Base-by-base conservation (phyloP, 2,888 invertebrate species). In the Cephus pulcher region DNA sequence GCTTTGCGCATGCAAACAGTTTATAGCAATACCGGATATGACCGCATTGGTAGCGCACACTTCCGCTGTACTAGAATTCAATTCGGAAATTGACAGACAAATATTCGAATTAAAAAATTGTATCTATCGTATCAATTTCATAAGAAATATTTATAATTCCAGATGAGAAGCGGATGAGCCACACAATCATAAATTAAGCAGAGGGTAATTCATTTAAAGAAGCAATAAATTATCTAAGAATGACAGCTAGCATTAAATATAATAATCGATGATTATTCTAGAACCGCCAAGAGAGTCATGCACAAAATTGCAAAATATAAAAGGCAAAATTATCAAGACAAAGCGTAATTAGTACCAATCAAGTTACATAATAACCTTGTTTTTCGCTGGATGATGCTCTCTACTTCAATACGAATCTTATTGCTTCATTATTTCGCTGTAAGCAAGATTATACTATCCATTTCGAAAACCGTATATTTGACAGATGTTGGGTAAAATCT, bases 401-500 rank as follows among this genome's bases (percentile, higher is more conserved):
- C 23, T 56, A 56, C 23, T 56, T 2, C 23, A 56, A 56, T 23
- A 56, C 56, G 23, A 56, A 56, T 56, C 56, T 56, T 56, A 56
- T 56, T 23, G 56, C 23, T 9, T 56, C 23, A 56, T 23, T 56
- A 56, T 56, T 56, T 9, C 23, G 9, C 23, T 23, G 0, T 56
- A 56, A 23, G 1, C 56, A 56, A 56, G 23, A 56, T 56, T 56
- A 23, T 56, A 56, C 23, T 9, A 11, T 71, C 71, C 30, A 77
- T 74, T 74, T 34, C 12, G 32, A 75, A 34, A 73, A 56, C 32
- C 3, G 32, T 34, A 32, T 15, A 34, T 12, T 71, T 2, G 2
- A 71, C 71, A 71, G 82, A 85, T 85, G 85, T 85, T 85, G 81
- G 84, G 85, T 1, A 84, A 81, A 77, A 69, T 75, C 34, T 68